Evolutionary conservation across 2,113 vertebrate species (phyloP).

Genomic region (Solea senegalensis): DNA sequence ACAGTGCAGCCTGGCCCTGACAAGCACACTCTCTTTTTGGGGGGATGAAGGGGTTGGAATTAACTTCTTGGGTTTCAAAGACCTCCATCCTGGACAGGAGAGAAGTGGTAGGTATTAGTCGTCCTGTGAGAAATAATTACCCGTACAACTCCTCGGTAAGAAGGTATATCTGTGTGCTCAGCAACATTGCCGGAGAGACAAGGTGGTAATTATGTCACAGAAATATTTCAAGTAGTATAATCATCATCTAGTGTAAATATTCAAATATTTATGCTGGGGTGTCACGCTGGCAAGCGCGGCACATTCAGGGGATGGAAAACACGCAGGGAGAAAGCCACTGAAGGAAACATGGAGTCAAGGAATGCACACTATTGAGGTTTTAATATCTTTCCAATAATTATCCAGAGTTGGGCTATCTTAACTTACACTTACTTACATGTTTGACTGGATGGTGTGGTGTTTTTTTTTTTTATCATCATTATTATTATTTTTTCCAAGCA

Average conservation of each 20-base stretch:
- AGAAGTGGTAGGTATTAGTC: constrained; percentile 47
- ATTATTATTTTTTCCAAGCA: neutral
- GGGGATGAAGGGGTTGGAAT: constrained; percentile 55
- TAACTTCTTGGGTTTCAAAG: constrained; percentile 64
- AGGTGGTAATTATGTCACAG: constrained; percentile 57
- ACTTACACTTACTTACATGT: constrained; percentile 4
- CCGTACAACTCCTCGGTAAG: constrained; percentile 10
- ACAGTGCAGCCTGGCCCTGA: constrained; percentile 30
- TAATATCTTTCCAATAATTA: constrained; percentile 12
- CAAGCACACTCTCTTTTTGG: constrained; percentile 30
- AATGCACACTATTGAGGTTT: constrained; percentile 22
- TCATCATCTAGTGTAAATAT: constrained; percentile 52
- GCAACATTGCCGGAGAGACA: constrained; percentile 32
- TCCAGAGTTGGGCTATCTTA: neutral
- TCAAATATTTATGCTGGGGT: constrained; percentile 45
- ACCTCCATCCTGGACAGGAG: constrained; percentile 28
- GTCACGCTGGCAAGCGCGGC: constrained; percentile 31
- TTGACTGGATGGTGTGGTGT: neutral
- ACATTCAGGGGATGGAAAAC: constrained; percentile 35
- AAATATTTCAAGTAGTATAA: constrained; percentile 56
- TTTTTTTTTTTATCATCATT: neutral
- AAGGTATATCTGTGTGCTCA: constrained; percentile 23
- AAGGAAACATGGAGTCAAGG: constrained; percentile 27
- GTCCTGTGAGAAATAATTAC: constrained; percentile 56
- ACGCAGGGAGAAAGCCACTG: constrained; percentile 20